These are phyloP conservation scores for Autographa gamma DNA, from an alignment of 2,888 invertebrate species.

Conservation along the genomic window DNA sequence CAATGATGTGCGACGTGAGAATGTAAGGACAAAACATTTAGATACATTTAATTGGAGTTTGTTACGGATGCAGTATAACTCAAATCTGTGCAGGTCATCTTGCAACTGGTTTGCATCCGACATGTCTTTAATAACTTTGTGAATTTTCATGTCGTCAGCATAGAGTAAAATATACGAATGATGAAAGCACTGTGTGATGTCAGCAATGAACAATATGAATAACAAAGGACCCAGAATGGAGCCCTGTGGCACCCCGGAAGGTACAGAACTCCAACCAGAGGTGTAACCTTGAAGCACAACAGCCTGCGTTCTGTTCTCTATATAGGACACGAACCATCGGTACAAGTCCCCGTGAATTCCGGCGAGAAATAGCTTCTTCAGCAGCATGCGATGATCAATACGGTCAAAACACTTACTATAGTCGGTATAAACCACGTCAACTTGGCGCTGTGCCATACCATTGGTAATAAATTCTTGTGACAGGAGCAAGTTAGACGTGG, in stretches of 20 bases:
- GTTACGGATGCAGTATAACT: slow-evolving; percentile 11
- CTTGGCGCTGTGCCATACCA: slow-evolving; percentile 9
- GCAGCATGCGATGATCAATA: slow-evolving; percentile 8
- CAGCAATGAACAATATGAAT: slow-evolving; percentile 18
- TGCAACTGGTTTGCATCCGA: slow-evolving; percentile 9
- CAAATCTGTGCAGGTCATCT: slow-evolving; percentile 7
- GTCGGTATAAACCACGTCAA: slow-evolving; percentile 15
- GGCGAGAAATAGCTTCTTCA: not conserved
- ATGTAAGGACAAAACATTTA: slow-evolving; percentile 16
- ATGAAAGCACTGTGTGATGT: slow-evolving; percentile 12
- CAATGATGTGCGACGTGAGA: slow-evolving; percentile 5
- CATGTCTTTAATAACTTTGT: slow-evolving; percentile 3
- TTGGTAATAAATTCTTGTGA: slow-evolving; percentile 1
- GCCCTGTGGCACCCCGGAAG: slow-evolving; percentile 31
- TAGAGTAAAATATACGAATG: not conserved
- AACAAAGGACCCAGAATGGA: slow-evolving; percentile 16
- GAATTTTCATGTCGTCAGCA: slow-evolving; percentile 23
- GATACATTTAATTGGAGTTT: slow-evolving; percentile 19
- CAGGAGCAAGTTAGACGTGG: slow-evolving; percentile 9
- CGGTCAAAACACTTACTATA: slow-evolving; percentile 10
- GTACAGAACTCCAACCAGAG: slow-evolving; percentile 15
- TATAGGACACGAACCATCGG: slow-evolving; percentile 27
- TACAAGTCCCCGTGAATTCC: slow-evolving; percentile 29
- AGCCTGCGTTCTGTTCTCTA: slow-evolving; percentile 27
- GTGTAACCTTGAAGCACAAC: slow-evolving; percentile 20